These are phyloP conservation scores for Glyphotaelius pellucidus DNA, from an alignment of 2,888 invertebrate genomes.

Conservation along the genomic window DNA sequence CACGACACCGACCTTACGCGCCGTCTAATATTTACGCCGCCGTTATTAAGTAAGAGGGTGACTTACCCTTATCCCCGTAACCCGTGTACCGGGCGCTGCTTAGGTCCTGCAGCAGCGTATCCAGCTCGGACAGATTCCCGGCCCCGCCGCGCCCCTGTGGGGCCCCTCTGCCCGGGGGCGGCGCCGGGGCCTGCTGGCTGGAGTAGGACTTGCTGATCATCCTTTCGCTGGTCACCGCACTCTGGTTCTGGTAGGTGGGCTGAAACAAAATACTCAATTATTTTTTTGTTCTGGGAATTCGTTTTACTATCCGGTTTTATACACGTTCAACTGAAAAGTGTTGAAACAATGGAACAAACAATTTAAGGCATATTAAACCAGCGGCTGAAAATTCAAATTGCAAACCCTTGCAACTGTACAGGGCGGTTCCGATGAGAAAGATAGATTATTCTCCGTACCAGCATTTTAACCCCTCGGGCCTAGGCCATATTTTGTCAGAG, in stretches of 20 bases:
- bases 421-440: too few relatives aligned
- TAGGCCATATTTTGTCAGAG: too few relatives aligned
- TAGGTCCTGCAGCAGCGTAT: slow-evolving; percentile 93
- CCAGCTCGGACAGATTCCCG: slow-evolving; percentile 92
- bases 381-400: too few relatives aligned
- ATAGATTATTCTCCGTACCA: too few relatives aligned
- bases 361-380: neutral
- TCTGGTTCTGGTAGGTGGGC: slow-evolving; percentile 83
- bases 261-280: slow-evolving; percentile 71
- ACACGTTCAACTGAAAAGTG: neutral
- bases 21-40: too few relatives aligned
- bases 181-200: slow-evolving; percentile 53
- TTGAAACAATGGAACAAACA: neutral
- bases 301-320: neutral
- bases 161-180: slow-evolving; percentile 71
- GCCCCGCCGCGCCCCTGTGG: slow-evolving; percentile 69
- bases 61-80: slow-evolving; percentile 48
- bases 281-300: neutral
- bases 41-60: too few relatives aligned
- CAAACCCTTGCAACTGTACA: too few relatives aligned
- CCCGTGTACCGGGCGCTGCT: slow-evolving; percentile 81
- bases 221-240: slow-evolving; percentile 73
- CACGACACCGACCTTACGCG: too few relatives aligned
- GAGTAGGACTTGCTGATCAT: slow-evolving; percentile 73
- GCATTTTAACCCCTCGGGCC: too few relatives aligned